These are phyloP conservation scores for Halichoerus grypus DNA, from an alignment of 2,113 vertebrate species.

Conservation along the genomic window DNA sequence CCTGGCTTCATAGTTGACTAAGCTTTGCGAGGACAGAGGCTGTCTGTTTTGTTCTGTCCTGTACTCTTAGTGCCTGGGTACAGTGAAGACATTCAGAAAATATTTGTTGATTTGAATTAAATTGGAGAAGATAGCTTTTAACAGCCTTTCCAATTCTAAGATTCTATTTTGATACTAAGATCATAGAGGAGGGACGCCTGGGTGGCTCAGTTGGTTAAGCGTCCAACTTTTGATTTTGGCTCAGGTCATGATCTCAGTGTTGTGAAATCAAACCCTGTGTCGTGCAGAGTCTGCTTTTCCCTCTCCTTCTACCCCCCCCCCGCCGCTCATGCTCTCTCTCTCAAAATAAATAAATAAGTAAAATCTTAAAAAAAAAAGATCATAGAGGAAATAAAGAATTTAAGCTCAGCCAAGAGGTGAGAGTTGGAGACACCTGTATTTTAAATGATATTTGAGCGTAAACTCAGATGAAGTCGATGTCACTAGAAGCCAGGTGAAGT, in stretches of 20 bases:
- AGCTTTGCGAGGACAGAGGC: not conserved
- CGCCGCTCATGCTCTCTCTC: not conserved
- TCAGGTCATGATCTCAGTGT: not conserved
- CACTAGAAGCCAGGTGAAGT: not conserved
- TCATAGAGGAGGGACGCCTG: not conserved
- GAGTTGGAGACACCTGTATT: not conserved
- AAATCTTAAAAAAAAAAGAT: not conserved
- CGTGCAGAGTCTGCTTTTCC: not conserved
- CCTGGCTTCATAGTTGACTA: not conserved
- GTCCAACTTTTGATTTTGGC: not conserved
- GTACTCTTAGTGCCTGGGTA: not conserved
- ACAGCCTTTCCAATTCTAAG: not conserved
- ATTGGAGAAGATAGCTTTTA: not conserved
- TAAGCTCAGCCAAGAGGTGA: not conserved
- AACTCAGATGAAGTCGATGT: not conserved
- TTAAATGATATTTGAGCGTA: not conserved
- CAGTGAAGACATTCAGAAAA: not conserved
- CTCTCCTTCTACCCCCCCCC: not conserved
- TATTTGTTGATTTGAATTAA: not conserved
- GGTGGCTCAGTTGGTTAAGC: not conserved
- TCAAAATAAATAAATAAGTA: not conserved
- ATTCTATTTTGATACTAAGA: not conserved
- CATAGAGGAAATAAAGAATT: not conserved
- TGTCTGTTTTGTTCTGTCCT: not conserved
- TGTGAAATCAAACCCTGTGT: not conserved